Evolutionary conservation across 37 sponge, comb jelly and placozoan genomes (phyloP), one percentile per base, ranked within the genome.

Genomic region (Aphrocallistes beatrix): DNA sequence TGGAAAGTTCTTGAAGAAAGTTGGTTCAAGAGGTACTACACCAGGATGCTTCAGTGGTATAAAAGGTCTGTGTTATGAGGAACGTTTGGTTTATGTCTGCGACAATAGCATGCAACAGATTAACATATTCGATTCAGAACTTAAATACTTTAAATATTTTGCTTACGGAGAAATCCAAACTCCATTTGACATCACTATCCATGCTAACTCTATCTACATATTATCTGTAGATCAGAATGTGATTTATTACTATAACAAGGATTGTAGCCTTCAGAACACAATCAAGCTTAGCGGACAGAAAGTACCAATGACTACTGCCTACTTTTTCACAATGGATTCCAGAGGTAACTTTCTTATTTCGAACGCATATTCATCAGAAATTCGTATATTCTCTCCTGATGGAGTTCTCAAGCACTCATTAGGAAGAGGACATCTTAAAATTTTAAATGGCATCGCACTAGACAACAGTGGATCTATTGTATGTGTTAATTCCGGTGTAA

Each of bases 321-420:
- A 25, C 75, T 60, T 60, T 30, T 60, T 60, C 75, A 60, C 75
- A 28, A 60, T 60, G 8, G 75, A 60, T 60, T 25, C 10, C 28
- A 60, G 34, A 28, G 75, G 75, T 21, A 60, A 60, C 75, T 60
- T 60, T 30, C 3, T 60, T 25, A 60, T 60, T 60, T 25, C 75
- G 1, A 30, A 60, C 21, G n/a, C 10, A 3, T 32, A 19, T 25
- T 25, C 75, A 3, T 8, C 10, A 19, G 75, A 60, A 60, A 60
- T 60, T 30, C 75, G 75, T 60, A 60, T 60, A 19, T 60, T 60
- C 75, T 60, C 75, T 25, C 75, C 75, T 60, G 32, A 60, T 6
- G 75, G 75, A 60, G 75, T 60, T 8, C 8, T 60, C 32, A 60
- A 60, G 75, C 75, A 60, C n/a, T 32, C 34, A 25, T 30, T 60